phyloP scores from a whole-genome alignment of 2,797 vertebrate genomes.

The Cyclura pinguis region DNA sequence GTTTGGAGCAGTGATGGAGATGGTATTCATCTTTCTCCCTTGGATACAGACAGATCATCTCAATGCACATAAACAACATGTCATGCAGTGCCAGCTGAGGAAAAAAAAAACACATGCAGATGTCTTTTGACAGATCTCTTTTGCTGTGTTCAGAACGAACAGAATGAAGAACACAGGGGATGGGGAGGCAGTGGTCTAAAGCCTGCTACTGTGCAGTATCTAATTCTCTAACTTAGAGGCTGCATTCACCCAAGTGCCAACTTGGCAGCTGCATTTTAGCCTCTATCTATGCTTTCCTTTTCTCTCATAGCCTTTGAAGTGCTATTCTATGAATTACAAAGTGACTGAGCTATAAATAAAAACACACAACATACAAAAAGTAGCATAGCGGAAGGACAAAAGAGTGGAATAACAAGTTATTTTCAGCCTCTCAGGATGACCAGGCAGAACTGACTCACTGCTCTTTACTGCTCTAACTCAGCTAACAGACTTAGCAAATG shows the following conservation, averaged over 20 bases:
- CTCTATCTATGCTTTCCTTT: background rate
- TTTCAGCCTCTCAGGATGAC: conserved; percentile 67
- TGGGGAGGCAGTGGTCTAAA: background rate
- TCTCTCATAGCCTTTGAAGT: background rate
- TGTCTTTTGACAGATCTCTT: background rate
- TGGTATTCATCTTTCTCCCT: background rate
- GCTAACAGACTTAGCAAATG: conserved; percentile 47
- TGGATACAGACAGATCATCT: background rate
- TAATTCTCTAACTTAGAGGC: rapidly evolving
- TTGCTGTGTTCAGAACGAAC: background rate
- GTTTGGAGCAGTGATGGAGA: background rate
- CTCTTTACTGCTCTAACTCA: conserved; percentile 52
- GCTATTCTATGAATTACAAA: conserved; percentile 55
- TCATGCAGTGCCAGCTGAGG: rapidly evolving
- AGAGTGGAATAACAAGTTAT: conserved; percentile 70
- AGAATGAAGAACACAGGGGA: background rate
- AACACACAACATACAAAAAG: conserved; percentile 55
- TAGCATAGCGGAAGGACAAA: conserved; percentile 51
- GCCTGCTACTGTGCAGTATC: rapidly evolving
- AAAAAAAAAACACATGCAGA: background rate
- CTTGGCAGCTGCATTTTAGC: background rate
- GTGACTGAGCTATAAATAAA: conserved; percentile 57
- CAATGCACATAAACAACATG: background rate
- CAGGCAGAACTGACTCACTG: conserved; percentile 67
- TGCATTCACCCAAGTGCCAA: background rate